phyloP scores from a whole-genome alignment of 2,113 vertebrate species.

The Etheostoma cragini region DNA sequence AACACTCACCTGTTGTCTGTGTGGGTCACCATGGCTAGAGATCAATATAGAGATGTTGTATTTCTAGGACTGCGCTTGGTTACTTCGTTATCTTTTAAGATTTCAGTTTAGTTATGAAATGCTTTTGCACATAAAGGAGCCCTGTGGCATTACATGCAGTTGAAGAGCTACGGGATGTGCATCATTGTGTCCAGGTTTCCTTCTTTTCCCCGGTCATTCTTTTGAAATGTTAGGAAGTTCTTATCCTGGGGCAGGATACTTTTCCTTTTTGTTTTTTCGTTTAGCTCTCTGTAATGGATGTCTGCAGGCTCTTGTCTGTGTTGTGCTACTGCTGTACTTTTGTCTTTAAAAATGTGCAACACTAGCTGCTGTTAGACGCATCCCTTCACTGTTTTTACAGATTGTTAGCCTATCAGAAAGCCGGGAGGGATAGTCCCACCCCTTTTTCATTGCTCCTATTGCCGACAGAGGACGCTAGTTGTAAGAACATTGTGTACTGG shows the following conservation, averaged over 20 bases:
- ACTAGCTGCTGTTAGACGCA: slow-evolving; percentile 52
- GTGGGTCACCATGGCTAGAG: background rate
- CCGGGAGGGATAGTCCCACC: slow-evolving; percentile 58
- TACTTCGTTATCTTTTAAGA: background rate
- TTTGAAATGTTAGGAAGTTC: slow-evolving; percentile 32
- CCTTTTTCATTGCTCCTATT: slow-evolving; percentile 54
- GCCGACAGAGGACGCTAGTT: slow-evolving; percentile 66
- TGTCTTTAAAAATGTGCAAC: slow-evolving; percentile 10
- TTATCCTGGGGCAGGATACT: slow-evolving; percentile 1
- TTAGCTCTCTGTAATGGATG: slow-evolving; percentile 23
- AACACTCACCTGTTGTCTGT: slow-evolving; percentile 20
- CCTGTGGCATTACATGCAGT: background rate
- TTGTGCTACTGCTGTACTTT: slow-evolving; percentile 42
- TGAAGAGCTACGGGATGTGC: background rate
- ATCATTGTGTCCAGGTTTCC: slow-evolving; percentile 11
- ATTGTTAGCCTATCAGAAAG: slow-evolving; percentile 72
- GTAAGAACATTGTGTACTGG: slow-evolving; percentile 82
- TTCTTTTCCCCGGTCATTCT: background rate
- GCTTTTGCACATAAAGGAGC: background rate
- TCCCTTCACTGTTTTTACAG: slow-evolving; percentile 71
- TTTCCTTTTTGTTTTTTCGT: background rate
- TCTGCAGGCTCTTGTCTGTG: slow-evolving; percentile 38
- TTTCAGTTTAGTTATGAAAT: background rate
- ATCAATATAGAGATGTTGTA: slow-evolving; percentile 14
- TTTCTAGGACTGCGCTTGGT: slow-evolving; percentile 4